These are phyloP conservation scores for Orthonyx spaldingii DNA, from an alignment of 2,113 vertebrate species.

Conservation along the genomic window DNA sequence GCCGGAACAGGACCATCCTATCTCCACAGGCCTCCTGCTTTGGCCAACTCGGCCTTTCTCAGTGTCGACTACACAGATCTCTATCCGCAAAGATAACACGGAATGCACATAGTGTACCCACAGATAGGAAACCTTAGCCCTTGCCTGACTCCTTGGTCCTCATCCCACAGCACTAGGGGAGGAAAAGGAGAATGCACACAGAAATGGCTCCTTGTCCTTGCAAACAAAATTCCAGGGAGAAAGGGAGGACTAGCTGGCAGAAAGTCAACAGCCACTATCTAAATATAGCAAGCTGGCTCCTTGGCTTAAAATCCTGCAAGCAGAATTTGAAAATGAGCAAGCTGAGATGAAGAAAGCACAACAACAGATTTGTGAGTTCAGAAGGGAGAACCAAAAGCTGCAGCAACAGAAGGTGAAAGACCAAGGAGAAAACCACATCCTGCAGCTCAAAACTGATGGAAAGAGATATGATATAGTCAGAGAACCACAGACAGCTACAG, in stretches of 20 bases:
- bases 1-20: fast-evolving
- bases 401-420: background rate
- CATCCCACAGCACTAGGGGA: background rate
- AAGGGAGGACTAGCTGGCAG: background rate
- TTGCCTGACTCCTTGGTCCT: background rate
- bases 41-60: fast-evolving
- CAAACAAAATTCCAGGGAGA: constrained; percentile 23
- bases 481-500: background rate
- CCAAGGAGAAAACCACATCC: background rate
- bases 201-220: background rate
- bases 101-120: background rate
- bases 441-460: background rate
- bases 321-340: background rate
- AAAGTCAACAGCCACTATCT: background rate
- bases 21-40: background rate
- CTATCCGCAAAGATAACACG: fast-evolving
- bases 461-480: background rate
- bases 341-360: background rate
- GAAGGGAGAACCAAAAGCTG: constrained; percentile 3
- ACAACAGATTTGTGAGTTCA: background rate
- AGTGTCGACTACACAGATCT: background rate
- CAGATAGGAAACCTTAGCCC: background rate
- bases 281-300: background rate
- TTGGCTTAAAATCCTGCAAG: constrained; percentile 8
- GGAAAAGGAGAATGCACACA: background rate